Evolutionary conservation across 2,797 vertebrate species (phyloP).

Genomic region (Mergus octosetaceus): DNA sequence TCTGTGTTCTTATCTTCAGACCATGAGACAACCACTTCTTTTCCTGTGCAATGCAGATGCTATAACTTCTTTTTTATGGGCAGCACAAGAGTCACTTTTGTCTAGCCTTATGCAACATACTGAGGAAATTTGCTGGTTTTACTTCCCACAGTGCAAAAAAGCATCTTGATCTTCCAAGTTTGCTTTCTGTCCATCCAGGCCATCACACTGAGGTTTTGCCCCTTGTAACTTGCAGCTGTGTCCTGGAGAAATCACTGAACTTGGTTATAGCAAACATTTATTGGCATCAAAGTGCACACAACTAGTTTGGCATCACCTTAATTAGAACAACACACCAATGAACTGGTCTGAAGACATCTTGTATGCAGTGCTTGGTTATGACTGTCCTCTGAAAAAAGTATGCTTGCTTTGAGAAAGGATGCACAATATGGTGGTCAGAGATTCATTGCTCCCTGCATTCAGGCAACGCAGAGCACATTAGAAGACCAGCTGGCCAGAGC

Average conservation of each 20-base stretch:
- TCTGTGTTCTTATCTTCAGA: background rate
- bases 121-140: background rate
- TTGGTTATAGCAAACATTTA: background rate
- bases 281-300: background rate
- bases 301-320: background rate
- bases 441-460: rapidly evolving
- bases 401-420: background rate
- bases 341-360: background rate
- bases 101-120: background rate
- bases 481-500: background rate
- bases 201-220: background rate
- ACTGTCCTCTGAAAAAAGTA: background rate
- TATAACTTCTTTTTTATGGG: background rate
- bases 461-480: background rate
- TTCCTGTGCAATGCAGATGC: background rate
- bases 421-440: background rate
- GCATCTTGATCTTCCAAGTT: background rate
- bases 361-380: background rate
- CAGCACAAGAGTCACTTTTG: background rate
- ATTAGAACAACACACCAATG: background rate
- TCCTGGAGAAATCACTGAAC: background rate
- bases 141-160: background rate
- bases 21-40: background rate
- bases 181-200: background rate
- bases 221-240: background rate